phyloP scores from a whole-genome alignment of 1,140 invertebrate genomes.

The Neodiprion fabricii region DNA sequence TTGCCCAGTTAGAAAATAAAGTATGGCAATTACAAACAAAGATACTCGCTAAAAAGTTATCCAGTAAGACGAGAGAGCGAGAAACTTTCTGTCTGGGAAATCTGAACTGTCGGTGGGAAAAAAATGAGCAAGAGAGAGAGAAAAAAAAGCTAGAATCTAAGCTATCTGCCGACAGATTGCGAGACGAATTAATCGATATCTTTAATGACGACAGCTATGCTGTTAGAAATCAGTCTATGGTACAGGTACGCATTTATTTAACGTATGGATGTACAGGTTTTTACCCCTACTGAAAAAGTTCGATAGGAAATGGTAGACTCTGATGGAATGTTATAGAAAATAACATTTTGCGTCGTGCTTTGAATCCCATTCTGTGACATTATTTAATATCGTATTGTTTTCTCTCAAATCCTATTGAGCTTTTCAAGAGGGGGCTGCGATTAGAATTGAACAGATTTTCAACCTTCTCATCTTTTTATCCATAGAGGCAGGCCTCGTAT shows the following conservation, averaged over 20 bases:
- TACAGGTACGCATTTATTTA: neutral
- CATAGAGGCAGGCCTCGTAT: neutral
- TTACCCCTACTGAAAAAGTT: too few relatives aligned
- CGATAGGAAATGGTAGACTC: too few relatives aligned
- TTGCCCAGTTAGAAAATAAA: conserved; percentile 39
- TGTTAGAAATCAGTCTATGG: neutral
- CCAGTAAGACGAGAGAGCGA: neutral
- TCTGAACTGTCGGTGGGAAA: neutral
- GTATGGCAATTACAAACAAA: conserved; percentile 31
- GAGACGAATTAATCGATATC: neutral
- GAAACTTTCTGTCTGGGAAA: neutral
- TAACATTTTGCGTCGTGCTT: neutral
- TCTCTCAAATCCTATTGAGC: too few relatives aligned
- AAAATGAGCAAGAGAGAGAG: conserved; percentile 10
- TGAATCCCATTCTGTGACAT: neutral
- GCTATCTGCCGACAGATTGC: neutral
- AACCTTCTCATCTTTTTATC: neutral
- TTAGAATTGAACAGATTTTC: too few relatives aligned
- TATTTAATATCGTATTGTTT: neutral
- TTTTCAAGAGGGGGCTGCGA: too few relatives aligned
- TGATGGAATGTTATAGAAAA: too few relatives aligned
- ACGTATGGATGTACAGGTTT: too few relatives aligned
- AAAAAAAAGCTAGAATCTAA: neutral
- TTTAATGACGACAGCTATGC: neutral
- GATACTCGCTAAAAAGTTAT: neutral